A percentile compares a stretch with the other conserved stretches of the same genome.
These are phyloP conservation scores for Huso huso DNA, from an alignment of 2,797 vertebrate genomes.

Conservation along the genomic window DNA sequence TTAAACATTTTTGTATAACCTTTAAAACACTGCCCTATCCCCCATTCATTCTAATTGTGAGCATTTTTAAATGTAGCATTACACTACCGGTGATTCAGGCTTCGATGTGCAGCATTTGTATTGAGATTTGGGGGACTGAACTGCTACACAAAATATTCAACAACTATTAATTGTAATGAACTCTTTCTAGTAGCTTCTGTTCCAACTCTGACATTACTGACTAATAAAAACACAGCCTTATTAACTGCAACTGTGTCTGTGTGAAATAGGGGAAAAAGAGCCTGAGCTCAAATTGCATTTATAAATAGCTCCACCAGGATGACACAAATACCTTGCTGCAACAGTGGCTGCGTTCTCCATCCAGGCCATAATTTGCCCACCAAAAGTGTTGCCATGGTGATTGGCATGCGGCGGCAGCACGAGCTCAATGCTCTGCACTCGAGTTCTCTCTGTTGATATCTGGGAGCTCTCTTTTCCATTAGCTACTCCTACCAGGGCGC, in stretches of 20 bases:
- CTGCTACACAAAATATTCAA: no score
- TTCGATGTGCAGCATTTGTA: no score
- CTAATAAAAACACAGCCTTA: neutral
- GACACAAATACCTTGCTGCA: constrained; percentile 53
- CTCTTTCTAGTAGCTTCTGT: no score
- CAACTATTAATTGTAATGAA: no score
- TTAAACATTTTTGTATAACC: no score
- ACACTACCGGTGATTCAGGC: no score
- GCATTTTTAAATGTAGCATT: no score
- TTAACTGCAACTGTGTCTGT: neutral
- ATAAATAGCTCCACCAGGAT: neutral
- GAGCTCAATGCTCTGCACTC: constrained; percentile 59
- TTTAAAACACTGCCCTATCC: no score
- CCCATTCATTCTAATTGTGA: no score
- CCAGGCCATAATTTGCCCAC: constrained; percentile 70
- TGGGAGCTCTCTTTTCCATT: constrained; percentile 4
- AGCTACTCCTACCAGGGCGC: constrained; percentile 6
- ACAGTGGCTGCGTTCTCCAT: constrained; percentile 62
- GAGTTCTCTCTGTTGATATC: constrained; percentile 39
- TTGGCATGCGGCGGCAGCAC: constrained; percentile 64
- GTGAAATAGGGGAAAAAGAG: neutral
- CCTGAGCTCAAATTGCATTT: neutral
- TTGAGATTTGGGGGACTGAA: no score
- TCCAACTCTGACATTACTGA: neutral
- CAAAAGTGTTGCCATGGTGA: constrained; percentile 67